A percentile compares a stretch with the other conserved stretches of the same genome.
Evolutionary conservation across 2,888 invertebrate genomes (phyloP).

Genomic region (Apamea crenata): DNA sequence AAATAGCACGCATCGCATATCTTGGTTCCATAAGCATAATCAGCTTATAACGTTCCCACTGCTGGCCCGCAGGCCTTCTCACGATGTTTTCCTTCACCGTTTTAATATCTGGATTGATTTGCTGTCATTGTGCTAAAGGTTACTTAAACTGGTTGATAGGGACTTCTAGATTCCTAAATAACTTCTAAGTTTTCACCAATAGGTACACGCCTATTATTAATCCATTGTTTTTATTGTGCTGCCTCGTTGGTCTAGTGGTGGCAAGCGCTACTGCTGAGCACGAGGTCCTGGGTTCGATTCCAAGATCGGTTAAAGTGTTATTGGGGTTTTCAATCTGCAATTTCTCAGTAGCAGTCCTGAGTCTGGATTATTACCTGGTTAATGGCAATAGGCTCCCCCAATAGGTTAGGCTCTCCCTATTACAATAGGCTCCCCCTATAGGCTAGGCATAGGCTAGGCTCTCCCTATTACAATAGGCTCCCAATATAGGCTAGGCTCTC

Average conservation of each 20-base stretch:
- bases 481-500: too few species aligned
- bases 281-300: background rate
- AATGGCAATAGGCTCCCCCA: background rate
- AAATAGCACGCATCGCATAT: background rate
- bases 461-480: too few species aligned
- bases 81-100: too few species aligned
- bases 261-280: background rate
- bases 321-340: background rate
- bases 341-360: background rate
- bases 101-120: background rate
- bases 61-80: too few species aligned
- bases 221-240: background rate
- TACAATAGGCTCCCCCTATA: too few species aligned
- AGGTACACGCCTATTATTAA: background rate
- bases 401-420: too few species aligned
- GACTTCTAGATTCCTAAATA: too few species aligned
- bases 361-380: background rate
- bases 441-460: too few species aligned
- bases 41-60: too few species aligned
- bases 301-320: background rate
- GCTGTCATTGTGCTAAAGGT: background rate
- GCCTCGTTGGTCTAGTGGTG: background rate
- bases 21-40: too few species aligned
- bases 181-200: background rate
- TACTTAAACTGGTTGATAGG: background rate